phyloP scores from a whole-genome alignment of 2,113 vertebrate genomes.

The Rhipidura dahli region DNA sequence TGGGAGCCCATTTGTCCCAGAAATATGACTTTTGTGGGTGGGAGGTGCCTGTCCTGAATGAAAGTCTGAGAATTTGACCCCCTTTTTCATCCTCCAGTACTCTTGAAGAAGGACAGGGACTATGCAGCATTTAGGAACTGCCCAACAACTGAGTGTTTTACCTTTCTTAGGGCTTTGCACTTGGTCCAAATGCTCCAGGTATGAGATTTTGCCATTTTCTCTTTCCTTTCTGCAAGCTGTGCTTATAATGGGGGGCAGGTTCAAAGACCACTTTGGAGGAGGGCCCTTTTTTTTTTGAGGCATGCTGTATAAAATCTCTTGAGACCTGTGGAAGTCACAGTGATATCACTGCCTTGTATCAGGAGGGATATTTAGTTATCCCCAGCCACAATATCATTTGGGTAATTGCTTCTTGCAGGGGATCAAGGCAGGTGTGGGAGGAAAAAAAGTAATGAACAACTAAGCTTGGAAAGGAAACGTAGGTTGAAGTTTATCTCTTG shows the following conservation, averaged over 20 bases:
- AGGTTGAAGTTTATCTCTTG: slow-evolving; percentile 43
- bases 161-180: not conserved
- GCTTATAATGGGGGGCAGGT: not conserved
- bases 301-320: not conserved
- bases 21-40: not conserved
- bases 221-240: not conserved
- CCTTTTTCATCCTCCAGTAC: not conserved
- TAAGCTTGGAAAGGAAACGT: not conserved
- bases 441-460: not conserved
- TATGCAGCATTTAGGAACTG: not conserved
- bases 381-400: not conserved
- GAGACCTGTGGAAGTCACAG: not conserved
- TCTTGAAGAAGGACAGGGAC: not conserved
- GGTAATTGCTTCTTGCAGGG: slow-evolving; percentile 38
- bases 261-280: not conserved
- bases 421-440: not conserved
- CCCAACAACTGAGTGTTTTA: not conserved
- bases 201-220: not conserved
- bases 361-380: slow-evolving; percentile 9
- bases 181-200: not conserved
- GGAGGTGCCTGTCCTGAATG: not conserved
- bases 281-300: not conserved
- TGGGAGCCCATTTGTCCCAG: not conserved
- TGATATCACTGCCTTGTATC: not conserved
- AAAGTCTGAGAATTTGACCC: not conserved